Evolutionary conservation across 2,888 invertebrate genomes (phyloP).

Genomic region (Bembecia ichneumoniformis): DNA sequence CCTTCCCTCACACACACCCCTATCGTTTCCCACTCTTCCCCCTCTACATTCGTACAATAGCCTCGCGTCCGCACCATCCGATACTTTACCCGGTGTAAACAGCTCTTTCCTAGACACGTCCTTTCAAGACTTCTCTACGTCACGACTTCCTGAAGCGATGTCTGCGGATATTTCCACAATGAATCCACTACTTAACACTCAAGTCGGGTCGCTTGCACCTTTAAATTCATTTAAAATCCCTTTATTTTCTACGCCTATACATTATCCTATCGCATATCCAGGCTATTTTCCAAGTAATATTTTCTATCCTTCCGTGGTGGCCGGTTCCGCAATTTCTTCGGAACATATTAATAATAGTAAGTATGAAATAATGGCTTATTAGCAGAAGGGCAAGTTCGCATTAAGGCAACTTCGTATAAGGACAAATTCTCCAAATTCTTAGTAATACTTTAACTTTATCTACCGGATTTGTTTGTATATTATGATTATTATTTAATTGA

Average conservation of each 20-base stretch:
- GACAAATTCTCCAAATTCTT: no score
- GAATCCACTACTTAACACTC: constrained; percentile 30
- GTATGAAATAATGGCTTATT: constrained; percentile 21
- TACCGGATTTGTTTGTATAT: no score
- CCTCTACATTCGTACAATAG: constrained; percentile 34
- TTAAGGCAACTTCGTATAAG: no score
- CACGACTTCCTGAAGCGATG: constrained; percentile 33
- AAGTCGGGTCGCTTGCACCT: constrained; percentile 29
- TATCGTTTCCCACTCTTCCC: constrained; percentile 36
- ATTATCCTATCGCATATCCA: constrained; percentile 47
- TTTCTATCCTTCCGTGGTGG: constrained; percentile 50
- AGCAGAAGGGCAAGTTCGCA: no score
- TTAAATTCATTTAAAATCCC: constrained; percentile 53
- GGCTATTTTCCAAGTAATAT: constrained; percentile 59
- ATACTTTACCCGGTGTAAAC: constrained; percentile 20
- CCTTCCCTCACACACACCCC: constrained; percentile 29
- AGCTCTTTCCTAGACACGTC: constrained; percentile 36
- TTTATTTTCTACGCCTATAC: constrained; percentile 43
- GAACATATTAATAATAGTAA: constrained; percentile 26
- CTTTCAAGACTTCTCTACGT: constrained; percentile 36
- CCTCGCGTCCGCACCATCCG: constrained; percentile 32
- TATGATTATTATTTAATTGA: no score
- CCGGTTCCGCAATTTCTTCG: constrained; percentile 28
- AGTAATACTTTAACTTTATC: no score
- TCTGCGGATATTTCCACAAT: constrained; percentile 27